Base-by-base conservation (phyloP, 1,140 invertebrate species). In the Leptinotarsa undecemlineata region DNA sequence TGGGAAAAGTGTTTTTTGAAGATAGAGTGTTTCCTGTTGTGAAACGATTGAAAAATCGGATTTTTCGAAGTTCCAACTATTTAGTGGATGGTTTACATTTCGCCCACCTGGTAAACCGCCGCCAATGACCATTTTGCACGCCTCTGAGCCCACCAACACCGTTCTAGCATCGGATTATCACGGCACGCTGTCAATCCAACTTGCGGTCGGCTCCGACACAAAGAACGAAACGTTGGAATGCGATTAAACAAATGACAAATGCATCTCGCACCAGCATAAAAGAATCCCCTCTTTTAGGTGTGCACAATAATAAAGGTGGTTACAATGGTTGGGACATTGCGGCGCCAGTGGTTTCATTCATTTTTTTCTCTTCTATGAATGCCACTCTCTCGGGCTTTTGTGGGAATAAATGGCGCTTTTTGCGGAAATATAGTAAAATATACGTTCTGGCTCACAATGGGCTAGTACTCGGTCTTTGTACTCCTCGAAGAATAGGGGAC, bases 191-290 rank as follows among this genome's bases (percentile, higher is more conserved):
- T 70, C 68, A 70, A 70, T 70, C 68, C 68, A 20, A 70, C 11
- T 33, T 70, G 42, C 20, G 48, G 68, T 51, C 33, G 51, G 20
- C 68, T 33, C 15, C n/a, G 19, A 48, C 19, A 70, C 68, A 70
- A 70, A 70, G 68, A 26, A 57, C 68, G 48, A 51, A 70, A 70
- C 68, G 47, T 60, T 57, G 68, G 68, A 70, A 70, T 70, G 68
- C 68, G 68, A 70, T 70, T 70, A 57, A 70, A 70, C 68, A 70
- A 70, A 70, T 70, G 68, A 70, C 68, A 70, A 70, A 70, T 70
- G 68, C 68, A 70, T 70, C 48, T 70, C 68, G 33, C 68, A 48
- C 68, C 47, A 33, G 51, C 15, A 57, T 57, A 57, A 57, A 57
- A 57, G 51, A 57, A 57, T 57, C 51, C 51, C 51, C 51, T 17